These are phyloP conservation scores for Athrips mouffetella DNA, from an alignment of 2,888 invertebrate species.

Conservation along the genomic window DNA sequence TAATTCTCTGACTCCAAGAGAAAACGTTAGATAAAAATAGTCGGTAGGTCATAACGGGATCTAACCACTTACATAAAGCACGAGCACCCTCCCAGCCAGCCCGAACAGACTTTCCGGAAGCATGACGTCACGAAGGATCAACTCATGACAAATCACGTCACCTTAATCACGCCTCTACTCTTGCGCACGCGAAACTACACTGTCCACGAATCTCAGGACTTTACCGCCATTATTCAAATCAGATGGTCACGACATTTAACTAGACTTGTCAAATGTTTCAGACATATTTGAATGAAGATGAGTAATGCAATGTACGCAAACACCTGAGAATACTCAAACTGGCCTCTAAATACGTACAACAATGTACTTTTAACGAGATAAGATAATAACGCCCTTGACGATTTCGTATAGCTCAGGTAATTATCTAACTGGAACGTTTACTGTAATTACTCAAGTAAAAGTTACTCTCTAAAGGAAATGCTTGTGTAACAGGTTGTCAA, in stretches of 20 bases:
- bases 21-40: conserved; percentile 16
- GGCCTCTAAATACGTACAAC: conserved; percentile 42
- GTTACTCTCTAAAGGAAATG: conserved; percentile 4
- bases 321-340: conserved; percentile 46
- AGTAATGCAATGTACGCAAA: conserved; percentile 27
- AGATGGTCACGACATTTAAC: conserved; percentile 24
- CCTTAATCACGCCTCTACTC: conserved; percentile 29
- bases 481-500: conserved; percentile 1
- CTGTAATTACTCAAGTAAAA: conserved; percentile 8
- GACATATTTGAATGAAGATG: background rate
- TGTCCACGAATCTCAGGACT: conserved; percentile 21
- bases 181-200: conserved; percentile 11
- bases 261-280: background rate
- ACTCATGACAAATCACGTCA: conserved; percentile 46
- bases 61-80: conserved; percentile 41
- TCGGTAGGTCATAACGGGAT: background rate
- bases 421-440: conserved; percentile 7
- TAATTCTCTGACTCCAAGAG: background rate
- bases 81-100: conserved; percentile 37
- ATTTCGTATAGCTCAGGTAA: conserved; percentile 16
- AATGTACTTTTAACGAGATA: conserved; percentile 47
- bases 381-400: conserved; percentile 52
- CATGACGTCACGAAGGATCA: conserved; percentile 40
- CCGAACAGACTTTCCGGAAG: conserved; percentile 45
- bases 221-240: conserved; percentile 31